These are phyloP conservation scores for Coregonus sp. DNA, from an alignment of 2,797 vertebrate genomes.

Conservation along the genomic window DNA sequence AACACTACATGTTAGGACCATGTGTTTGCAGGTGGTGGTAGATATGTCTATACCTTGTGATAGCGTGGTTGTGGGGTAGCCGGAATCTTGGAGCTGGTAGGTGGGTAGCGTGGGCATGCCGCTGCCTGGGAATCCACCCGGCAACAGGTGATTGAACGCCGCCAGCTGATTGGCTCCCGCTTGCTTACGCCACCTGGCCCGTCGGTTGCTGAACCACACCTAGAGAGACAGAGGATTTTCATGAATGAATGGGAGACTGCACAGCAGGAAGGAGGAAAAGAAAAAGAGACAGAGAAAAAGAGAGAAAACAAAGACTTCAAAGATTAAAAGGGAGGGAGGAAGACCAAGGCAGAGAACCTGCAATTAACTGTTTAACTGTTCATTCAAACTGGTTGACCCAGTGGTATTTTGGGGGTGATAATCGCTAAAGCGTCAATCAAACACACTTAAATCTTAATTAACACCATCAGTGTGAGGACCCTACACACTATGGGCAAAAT, in stretches of 20 bases:
- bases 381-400: constrained; percentile 2
- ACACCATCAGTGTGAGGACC: background rate
- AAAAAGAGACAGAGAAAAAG: background rate
- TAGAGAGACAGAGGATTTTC: constrained; percentile 45
- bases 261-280: background rate
- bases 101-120: constrained; percentile 91
- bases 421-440: background rate
- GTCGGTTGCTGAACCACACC: constrained; percentile 98
- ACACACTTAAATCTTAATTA: background rate
- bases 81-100: constrained; percentile 90
- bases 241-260: background rate
- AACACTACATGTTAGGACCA: background rate
- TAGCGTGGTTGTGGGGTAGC: constrained; percentile 83
- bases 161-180: constrained; percentile 95
- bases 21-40: background rate
- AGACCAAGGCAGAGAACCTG: background rate
- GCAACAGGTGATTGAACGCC: constrained; percentile 94
- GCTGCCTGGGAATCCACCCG: constrained; percentile 89
- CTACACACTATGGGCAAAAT: background rate
- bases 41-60: constrained; percentile 81
- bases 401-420: background rate
- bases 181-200: constrained; percentile 95
- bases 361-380: background rate
- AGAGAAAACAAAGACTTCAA: constrained; percentile 4
- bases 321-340: background rate